Evolutionary conservation across 2,888 invertebrate species (phyloP).

Genomic region (Harpagoxenus sublaevis): DNA sequence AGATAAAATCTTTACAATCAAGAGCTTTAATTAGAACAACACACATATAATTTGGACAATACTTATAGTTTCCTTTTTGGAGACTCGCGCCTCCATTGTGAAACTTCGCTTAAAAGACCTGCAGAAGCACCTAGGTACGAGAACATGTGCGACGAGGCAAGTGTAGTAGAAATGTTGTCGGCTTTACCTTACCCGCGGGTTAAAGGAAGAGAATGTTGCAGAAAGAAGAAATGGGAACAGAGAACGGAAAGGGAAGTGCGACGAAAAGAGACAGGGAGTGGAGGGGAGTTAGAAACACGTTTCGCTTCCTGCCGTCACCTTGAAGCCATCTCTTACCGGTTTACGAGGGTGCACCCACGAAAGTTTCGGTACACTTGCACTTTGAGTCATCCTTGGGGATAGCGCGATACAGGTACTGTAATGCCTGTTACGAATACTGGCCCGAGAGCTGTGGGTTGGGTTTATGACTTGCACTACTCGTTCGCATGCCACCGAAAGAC

Average conservation of each 20-base stretch:
- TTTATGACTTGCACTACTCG: slow-evolving; percentile 71
- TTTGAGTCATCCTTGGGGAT: slow-evolving; percentile 77
- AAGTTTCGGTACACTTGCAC: slow-evolving; percentile 72
- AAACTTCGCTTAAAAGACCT: slow-evolving; percentile 48
- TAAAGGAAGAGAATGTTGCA: slow-evolving; percentile 49
- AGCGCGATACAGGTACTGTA: slow-evolving; percentile 69
- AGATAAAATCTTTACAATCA: slow-evolving; percentile 16
- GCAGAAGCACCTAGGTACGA: slow-evolving; percentile 30
- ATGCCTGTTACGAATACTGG: slow-evolving; percentile 73
- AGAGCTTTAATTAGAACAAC: slow-evolving; percentile 27
- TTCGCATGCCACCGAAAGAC: slow-evolving; percentile 64
- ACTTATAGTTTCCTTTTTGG: slow-evolving; percentile 31
- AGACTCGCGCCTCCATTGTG: slow-evolving; percentile 37
- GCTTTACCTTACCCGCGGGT: slow-evolving; percentile 59
- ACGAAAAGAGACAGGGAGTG: slow-evolving; percentile 17
- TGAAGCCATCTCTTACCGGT: slow-evolving; percentile 75
- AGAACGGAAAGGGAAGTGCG: slow-evolving; percentile 46
- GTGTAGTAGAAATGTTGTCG: slow-evolving; percentile 63
- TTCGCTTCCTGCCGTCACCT: slow-evolving; percentile 75
- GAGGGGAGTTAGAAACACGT: slow-evolving; percentile 71
- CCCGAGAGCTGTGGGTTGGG: slow-evolving; percentile 50
- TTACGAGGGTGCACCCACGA: slow-evolving; percentile 70
- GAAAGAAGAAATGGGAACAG: slow-evolving; percentile 46
- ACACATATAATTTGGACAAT: slow-evolving; percentile 39
- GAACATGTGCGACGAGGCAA: slow-evolving; percentile 49